Base-by-base conservation (phyloP, 2,113 vertebrate species). In the Holacanthus passer region DNA sequence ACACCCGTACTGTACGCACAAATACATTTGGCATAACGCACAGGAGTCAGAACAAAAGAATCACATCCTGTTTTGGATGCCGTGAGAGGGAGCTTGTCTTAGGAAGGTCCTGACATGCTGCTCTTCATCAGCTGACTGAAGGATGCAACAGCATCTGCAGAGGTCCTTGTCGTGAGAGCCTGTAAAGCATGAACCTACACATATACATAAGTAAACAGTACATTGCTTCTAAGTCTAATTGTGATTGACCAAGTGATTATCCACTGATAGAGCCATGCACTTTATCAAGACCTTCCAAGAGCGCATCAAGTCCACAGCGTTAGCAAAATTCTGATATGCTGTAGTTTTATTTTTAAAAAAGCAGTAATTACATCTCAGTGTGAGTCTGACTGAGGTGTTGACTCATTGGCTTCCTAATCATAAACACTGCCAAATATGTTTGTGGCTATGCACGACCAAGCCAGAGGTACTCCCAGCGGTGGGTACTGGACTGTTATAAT, bases 111-210 rank as follows among this genome's bases (percentile, higher is more conserved):
- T 0, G 62, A 45, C 45, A 10, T 60, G 58, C 58, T 64, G 68
- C 53, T 80, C 32, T 50, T 82, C 71, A 47, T 73, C 79, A 77
- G 53, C 63, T 73, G 53, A 73, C 55, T 68, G 64, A 73, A 50
- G 35, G 35, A 37, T 13, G 20, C 17, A 39, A 56, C 35, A 60
- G 43, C 48, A 67, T 39, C 68, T 77, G 20, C 56, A 74, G 63
- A 59, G 64, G 55, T 76, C 60, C 66, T 69, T 79, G 20, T 83
- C 63, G 43, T 65, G 58, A 70, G 56, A 68, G 27, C 37, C 50
- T 68, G 31, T 71, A 74, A 78, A 64, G 43, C 9, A 41, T 11
- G 43, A 5, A 71, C 32, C 7, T 12, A 35, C 27, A 43, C 47
- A 68, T n/a, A 4, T 27, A 6, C 52, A 43, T 14, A 39, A n/a